Evolutionary conservation across 2,888 invertebrate genomes (phyloP).

Genomic region (Drosophila hawaiiensis): DNA sequence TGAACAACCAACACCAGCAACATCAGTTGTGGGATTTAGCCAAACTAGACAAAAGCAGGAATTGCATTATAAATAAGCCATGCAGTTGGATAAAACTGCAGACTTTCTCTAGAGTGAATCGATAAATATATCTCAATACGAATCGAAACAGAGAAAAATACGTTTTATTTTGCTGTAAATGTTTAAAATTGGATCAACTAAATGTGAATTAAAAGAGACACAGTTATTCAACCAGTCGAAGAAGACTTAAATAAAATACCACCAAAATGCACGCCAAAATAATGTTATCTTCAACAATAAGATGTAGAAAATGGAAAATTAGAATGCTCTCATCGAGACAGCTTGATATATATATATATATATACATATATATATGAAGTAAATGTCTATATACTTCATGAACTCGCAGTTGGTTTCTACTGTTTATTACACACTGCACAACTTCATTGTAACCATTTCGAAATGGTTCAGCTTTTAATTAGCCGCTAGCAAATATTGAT

Average conservation of each 20-base stretch:
- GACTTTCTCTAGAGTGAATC: neutral
- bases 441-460: neutral
- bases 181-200: neutral
- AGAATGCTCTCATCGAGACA: neutral
- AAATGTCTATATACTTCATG: neutral
- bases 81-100: neutral
- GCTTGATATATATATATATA: neutral
- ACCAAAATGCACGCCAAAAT: neutral
- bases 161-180: neutral
- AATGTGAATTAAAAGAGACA: neutral
- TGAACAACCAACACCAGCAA: constrained; percentile 13
- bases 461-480: neutral
- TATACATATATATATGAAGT: no score
- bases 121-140: neutral
- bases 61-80: constrained; percentile 9
- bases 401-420: neutral
- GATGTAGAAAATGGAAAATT: neutral
- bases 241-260: neutral
- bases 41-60: neutral
- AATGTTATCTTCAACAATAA: neutral
- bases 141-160: neutral
- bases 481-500: no score
- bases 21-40: neutral
- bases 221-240: neutral
- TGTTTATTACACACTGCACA: neutral